These are phyloP conservation scores for Turritopsis dohrnii DNA, from an alignment of 30 jellyfish, hydroid and myxozoan genomes.

Conservation along the genomic window DNA sequence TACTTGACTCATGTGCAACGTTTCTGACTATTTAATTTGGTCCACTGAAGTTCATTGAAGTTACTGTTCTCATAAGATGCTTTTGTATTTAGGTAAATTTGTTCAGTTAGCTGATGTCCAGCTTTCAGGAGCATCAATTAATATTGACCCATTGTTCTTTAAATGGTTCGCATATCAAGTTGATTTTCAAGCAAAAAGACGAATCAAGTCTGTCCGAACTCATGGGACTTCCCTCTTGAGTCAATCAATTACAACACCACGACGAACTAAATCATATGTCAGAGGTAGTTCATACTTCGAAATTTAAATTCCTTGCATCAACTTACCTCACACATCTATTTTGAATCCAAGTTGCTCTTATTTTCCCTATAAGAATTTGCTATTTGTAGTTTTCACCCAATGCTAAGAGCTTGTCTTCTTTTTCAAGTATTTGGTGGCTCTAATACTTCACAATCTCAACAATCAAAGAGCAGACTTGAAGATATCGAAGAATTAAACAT, in stretches of 20 bases:
- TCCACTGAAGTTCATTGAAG: too few relatives aligned
- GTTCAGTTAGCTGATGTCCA: neutral
- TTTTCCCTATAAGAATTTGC: neutral
- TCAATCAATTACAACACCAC: constrained; percentile 55
- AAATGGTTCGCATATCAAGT: constrained; percentile 49
- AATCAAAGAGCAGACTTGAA: constrained; percentile 3
- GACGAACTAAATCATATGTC: constrained; percentile 65
- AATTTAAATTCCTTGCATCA: neutral
- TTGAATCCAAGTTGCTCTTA: neutral
- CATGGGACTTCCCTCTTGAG: constrained; percentile 32
- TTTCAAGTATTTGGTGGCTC: constrained; percentile 23
- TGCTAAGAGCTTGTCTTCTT: neutral
- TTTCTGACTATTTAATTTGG: too few relatives aligned
- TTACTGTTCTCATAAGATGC: too few relatives aligned
- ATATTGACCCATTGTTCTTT: constrained; percentile 25
- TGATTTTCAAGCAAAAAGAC: constrained; percentile 16
- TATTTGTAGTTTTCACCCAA: neutral
- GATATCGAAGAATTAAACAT: constrained; percentile 8
- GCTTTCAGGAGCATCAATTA: constrained; percentile 35
- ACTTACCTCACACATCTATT: neutral
- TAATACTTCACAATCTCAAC: constrained; percentile 33
- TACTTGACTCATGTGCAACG: too few relatives aligned
- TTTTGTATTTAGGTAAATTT: neutral
- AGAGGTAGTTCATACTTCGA: constrained; percentile 29
- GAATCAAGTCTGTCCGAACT: constrained; percentile 12